Base-by-base conservation (phyloP, 2,797 vertebrate genomes). In the Loris lydekkerianus region DNA sequence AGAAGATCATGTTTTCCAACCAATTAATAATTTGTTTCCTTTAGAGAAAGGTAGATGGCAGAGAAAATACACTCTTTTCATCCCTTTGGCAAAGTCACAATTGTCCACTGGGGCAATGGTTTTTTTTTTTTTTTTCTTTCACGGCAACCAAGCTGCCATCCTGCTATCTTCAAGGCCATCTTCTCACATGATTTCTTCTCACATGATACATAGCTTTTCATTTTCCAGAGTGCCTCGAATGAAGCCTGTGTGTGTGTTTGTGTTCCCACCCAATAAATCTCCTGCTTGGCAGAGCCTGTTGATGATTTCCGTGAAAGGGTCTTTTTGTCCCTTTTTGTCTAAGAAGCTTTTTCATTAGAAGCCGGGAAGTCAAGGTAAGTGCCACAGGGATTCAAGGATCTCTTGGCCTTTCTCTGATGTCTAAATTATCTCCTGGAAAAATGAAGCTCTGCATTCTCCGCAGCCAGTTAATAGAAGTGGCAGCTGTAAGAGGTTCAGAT, bases 131-230 rank as follows among this genome's bases (percentile, higher is more conserved):
- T 82, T 84, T 83, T 49, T 49, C 72, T 61, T 75, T 72, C 82
- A 92, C 25, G 89, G 67, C 88, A 88, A 65, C 63, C 31, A 61
- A 46, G 72, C 89, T 94, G 92, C 34, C 98, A 97, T 97, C 97
- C 88, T 93, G 91, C 34, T 98, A 97, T 97, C 97, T 97, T 93
- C 73, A 89, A 97, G 96, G 95, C 72, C 70, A 98, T 98, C 96
- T 98, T 97, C 96, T 96, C 94, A 97, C 91, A 73, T 96, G 93
- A 97, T 96, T 98, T 87, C 93, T 98, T 98, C 96, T 96, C 88
- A 77, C 95, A 14, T 4, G 65, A 67, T n/a, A 96, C 96, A 95
- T 94, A 94, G 67, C 73, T 97, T 98, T 97, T 93, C 95, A 96
- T 97, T 97, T 98, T 97, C 95, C 96, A 97, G 82, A 92, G 88